phyloP scores from a whole-genome alignment of 2,797 vertebrate species.

The Paratrypauchen microcephalus region DNA sequence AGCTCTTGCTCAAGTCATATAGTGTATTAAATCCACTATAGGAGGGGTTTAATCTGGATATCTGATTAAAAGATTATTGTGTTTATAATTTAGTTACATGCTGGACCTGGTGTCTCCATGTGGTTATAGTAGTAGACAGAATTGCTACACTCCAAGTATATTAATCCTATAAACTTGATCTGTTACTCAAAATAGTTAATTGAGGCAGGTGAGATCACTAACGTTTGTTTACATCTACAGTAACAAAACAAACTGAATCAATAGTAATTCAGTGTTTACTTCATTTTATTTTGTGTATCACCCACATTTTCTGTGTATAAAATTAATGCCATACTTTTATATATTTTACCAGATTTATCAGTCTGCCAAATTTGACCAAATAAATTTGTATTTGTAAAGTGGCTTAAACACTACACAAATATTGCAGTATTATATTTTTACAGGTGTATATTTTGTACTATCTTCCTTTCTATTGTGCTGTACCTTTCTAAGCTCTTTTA shows the following conservation, averaged over 20 bases:
- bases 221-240: background rate
- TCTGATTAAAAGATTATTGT: conserved; percentile 56
- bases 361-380: no score
- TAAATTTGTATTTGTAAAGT: no score
- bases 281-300: background rate
- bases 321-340: no score
- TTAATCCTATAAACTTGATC: conserved; percentile 38
- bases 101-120: conserved; percentile 37
- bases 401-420: no score
- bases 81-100: conserved; percentile 44
- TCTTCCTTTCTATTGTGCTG: no score
- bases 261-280: background rate
- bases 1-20: conserved; percentile 40
- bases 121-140: conserved; percentile 46
- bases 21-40: conserved; percentile 34
- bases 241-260: background rate
- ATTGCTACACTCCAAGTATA: conserved; percentile 59
- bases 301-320: background rate
- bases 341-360: no score
- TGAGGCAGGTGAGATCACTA: conserved; percentile 15
- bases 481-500: background rate
- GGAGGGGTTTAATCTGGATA: conserved; percentile 34
- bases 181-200: conserved; percentile 48
- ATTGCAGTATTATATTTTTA: no score
- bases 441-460: no score